phyloP scores from a whole-genome alignment of 2,888 invertebrate species.

The Peribatodes rhomboidaria region DNA sequence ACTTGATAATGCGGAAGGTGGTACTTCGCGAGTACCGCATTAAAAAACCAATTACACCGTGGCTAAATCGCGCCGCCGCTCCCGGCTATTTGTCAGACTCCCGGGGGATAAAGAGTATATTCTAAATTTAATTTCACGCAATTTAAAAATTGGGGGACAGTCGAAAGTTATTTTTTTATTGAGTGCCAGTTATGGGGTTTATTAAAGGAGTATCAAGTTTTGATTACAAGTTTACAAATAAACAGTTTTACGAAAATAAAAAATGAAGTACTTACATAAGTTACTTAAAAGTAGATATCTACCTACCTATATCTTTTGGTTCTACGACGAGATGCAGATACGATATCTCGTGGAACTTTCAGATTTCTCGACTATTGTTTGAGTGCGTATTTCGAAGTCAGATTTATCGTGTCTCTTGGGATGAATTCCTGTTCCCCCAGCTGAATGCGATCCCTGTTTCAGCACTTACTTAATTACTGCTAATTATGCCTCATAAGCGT shows the following conservation, averaged over 20 bases:
- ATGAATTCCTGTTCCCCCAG: constrained; percentile 44
- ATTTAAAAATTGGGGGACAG: constrained; percentile 81
- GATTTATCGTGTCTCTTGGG: constrained; percentile 48
- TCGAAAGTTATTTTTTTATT: constrained; percentile 78
- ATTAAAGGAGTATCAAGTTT: constrained; percentile 67
- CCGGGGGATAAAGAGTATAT: constrained; percentile 82
- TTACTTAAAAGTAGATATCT: background rate
- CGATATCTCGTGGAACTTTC: background rate
- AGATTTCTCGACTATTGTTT: constrained; percentile 12
- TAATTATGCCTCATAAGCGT: constrained; percentile 47
- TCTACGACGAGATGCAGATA: too few species aligned
- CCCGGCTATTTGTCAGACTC: constrained; percentile 85
- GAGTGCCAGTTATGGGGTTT: constrained; percentile 71
- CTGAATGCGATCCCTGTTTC: constrained; percentile 48
- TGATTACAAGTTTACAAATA: constrained; percentile 17
- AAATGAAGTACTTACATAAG: background rate
- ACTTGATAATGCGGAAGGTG: constrained; percentile 85
- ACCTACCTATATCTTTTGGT: background rate
- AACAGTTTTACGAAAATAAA: background rate
- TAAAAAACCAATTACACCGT: constrained; percentile 87
- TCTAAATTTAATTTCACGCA: constrained; percentile 87
- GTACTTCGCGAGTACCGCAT: constrained; percentile 83
- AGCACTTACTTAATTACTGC: constrained; percentile 56
- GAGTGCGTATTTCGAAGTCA: constrained; percentile 24
- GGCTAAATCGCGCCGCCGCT: constrained; percentile 81